Evolutionary conservation across 2,113 vertebrate genomes (phyloP).

Genomic region (Menidia beryllina): DNA sequence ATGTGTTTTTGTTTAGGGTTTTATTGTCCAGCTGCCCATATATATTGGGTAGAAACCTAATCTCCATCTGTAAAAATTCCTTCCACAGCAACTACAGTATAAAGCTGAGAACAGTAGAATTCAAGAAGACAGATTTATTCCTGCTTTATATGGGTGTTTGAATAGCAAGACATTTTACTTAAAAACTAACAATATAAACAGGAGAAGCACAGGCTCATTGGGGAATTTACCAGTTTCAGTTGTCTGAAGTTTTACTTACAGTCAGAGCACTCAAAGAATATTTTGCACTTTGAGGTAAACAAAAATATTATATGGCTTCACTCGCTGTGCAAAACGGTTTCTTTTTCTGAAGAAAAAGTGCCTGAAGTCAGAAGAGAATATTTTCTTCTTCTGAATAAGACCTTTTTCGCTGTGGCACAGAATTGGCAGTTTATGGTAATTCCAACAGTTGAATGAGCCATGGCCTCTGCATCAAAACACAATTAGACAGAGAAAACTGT

Average conservation of each 20-base stretch:
- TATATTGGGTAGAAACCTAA: too few relatives aligned
- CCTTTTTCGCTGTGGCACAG: constrained; percentile 52
- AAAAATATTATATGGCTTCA: constrained; percentile 65
- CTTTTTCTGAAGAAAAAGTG: constrained; percentile 37
- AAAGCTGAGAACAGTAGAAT: too few relatives aligned
- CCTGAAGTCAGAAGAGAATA: constrained; percentile 47
- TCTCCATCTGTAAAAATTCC: too few relatives aligned
- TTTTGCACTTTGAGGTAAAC: constrained; percentile 60
- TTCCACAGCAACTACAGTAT: too few relatives aligned
- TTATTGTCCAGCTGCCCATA: too few relatives aligned
- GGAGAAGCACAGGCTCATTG: constrained; percentile 14
- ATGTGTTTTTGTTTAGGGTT: too few relatives aligned
- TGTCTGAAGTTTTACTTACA: constrained; percentile 4
- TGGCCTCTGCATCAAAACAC: constrained; percentile 32
- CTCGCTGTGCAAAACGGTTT: constrained; percentile 47
- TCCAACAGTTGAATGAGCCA: constrained; percentile 43
- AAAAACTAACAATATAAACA: constrained; percentile 14
- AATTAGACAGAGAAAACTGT: constrained; percentile 18
- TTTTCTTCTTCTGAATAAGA: constrained; percentile 53
- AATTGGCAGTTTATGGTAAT: constrained; percentile 59
- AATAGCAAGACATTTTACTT: constrained; percentile 2
- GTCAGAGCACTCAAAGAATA: constrained; percentile 45
- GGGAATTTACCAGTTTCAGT: constrained; percentile 41
- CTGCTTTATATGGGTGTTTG: constrained; percentile 7
- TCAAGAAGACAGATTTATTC: constrained; percentile 20